These are phyloP conservation scores for Ennomos quercinarius DNA, from an alignment of 2,888 invertebrate species.

Conservation along the genomic window DNA sequence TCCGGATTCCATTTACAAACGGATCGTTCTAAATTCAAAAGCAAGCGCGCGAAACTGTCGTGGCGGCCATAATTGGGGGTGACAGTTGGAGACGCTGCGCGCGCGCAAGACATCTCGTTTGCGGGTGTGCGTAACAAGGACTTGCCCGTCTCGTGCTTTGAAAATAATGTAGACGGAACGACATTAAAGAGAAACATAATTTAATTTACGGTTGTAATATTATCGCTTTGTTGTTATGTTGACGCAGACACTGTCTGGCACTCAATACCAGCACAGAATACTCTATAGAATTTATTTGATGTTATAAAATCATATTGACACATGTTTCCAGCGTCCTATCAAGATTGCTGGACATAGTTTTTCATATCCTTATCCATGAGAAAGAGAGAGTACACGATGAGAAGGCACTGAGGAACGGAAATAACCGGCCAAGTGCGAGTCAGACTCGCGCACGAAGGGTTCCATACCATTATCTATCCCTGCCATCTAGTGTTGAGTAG, in stretches of 20 bases:
- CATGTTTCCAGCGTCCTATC: no score
- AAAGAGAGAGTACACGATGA: no score
- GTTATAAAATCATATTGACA: no score
- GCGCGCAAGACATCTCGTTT: slow-evolving; percentile 67
- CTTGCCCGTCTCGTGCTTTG: slow-evolving; percentile 62
- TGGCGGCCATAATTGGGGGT: slow-evolving; percentile 78
- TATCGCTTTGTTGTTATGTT: slow-evolving; percentile 43
- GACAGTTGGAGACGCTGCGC: slow-evolving; percentile 72
- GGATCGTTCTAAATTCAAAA: slow-evolving; percentile 74
- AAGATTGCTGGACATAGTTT: no score
- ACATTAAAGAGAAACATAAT: slow-evolving; percentile 64
- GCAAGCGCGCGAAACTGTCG: slow-evolving; percentile 78
- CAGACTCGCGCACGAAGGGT: no score
- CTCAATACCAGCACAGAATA: background rate
- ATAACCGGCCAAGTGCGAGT: no score
- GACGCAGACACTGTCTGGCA: slow-evolving; percentile 6
- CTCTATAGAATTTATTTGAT: background rate
- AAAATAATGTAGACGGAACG: slow-evolving; percentile 64
- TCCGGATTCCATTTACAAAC: slow-evolving; percentile 51
- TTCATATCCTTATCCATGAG: no score
- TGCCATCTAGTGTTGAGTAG: no score
- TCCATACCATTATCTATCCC: no score
- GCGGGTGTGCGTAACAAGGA: slow-evolving; percentile 73
- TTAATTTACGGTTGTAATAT: slow-evolving; percentile 52
- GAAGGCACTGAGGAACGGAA: no score